These are phyloP conservation scores for Timandra comae DNA, from an alignment of 2,888 invertebrate genomes.

Conservation along the genomic window DNA sequence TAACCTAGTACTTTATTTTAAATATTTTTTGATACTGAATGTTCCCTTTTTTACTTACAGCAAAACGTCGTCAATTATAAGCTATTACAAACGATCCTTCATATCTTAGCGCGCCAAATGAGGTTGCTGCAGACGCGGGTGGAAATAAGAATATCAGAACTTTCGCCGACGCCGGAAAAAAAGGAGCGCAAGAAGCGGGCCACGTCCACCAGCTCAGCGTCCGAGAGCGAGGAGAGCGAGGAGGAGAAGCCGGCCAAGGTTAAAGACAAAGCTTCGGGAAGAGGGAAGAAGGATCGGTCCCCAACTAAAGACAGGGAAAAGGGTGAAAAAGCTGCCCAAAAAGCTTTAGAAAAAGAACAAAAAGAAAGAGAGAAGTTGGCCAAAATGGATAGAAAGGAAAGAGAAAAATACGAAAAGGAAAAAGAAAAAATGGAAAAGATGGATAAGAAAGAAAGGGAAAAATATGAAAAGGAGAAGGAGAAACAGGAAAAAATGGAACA, in stretches of 20 bases:
- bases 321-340: constrained; percentile 9
- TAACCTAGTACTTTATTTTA: no score
- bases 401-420: constrained; percentile 12
- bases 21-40: neutral
- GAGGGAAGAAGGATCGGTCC: no score
- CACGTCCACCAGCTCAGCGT: no score
- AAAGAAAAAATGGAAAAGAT: constrained; percentile 11
- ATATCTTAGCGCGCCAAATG: constrained; percentile 53
- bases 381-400: constrained; percentile 10
- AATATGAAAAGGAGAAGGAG: constrained; percentile 7
- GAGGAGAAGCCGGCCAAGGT: constrained; percentile 4
- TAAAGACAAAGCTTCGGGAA: neutral
- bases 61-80: constrained; percentile 49
- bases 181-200: constrained; percentile 7
- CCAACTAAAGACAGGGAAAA: no score
- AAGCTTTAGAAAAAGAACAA: constrained; percentile 5
- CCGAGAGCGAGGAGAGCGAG: constrained; percentile 2
- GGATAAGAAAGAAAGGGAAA: constrained; percentile 10
- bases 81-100: constrained; percentile 46
- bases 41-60: constrained; percentile 26
- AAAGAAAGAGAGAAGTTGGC: constrained; percentile 12
- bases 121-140: constrained; percentile 51
- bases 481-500: constrained; percentile 2
- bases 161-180: constrained; percentile 4
- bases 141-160: constrained; percentile 32